Evolutionary conservation across 2,888 invertebrate genomes (phyloP).

Genomic region (Pyrrhosoma nymphula): DNA sequence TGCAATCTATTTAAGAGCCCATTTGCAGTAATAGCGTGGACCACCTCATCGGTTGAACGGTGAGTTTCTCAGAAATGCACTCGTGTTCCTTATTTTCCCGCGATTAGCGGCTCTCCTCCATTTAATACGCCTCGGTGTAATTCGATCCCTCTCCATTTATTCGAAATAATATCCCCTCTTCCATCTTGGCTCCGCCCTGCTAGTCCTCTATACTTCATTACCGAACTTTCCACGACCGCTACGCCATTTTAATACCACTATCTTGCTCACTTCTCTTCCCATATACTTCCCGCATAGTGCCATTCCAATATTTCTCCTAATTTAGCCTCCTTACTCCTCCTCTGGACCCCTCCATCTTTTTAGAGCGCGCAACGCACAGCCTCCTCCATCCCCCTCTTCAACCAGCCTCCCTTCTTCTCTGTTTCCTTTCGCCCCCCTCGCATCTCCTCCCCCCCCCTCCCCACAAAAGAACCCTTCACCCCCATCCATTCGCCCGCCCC

Average conservation of each 20-base stretch:
- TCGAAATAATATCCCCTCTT: not conserved
- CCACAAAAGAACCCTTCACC: not conserved
- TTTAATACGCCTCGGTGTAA: not conserved
- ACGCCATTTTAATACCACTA: slow-evolving; percentile 36
- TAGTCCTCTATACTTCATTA: slow-evolving; percentile 29
- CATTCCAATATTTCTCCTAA: slow-evolving; percentile 64
- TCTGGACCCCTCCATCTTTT: slow-evolving; percentile 51
- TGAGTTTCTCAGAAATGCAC: not conserved
- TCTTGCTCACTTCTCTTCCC: slow-evolving; percentile 41
- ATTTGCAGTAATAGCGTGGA: not conserved
- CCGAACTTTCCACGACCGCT: slow-evolving; percentile 9
- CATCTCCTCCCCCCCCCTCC: not conserved
- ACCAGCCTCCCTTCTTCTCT: not conserved
- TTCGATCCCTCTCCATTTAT: not conserved
- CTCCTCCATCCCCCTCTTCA: not conserved
- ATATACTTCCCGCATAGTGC: slow-evolving; percentile 28
- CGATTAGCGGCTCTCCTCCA: not conserved
- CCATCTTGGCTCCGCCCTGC: not conserved
- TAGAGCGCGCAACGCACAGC: not conserved
- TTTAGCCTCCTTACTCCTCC: slow-evolving; percentile 63
- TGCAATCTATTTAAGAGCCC: not conserved
- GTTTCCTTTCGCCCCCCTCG: not conserved
- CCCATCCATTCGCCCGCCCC: not conserved
- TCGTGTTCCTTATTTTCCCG: not conserved
- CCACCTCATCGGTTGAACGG: not conserved